Percentiles rank a stretch among this genome's conserved stretches.
phyloP scores from a whole-genome alignment of 2,888 invertebrate species.

The Ischnus inquisitorius region DNA sequence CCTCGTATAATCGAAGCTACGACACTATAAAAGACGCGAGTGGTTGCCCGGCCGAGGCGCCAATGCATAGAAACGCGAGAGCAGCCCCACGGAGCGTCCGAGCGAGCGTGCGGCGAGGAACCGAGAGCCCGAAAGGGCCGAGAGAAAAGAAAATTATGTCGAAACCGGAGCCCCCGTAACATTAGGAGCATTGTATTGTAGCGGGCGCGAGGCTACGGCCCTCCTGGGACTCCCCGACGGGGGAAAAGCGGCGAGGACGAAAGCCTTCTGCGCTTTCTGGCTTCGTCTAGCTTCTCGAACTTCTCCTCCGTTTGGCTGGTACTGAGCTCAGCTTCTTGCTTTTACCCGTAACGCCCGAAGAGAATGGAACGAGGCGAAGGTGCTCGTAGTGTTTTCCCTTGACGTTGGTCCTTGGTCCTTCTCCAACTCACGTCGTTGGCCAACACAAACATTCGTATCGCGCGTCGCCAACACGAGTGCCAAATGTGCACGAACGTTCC shows the following conservation, averaged over 20 bases:
- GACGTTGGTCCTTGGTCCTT: constrained; percentile 73
- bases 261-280: constrained; percentile 46
- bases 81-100: constrained; percentile 57
- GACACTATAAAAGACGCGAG: constrained; percentile 75
- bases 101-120: constrained; percentile 68
- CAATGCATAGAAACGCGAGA: constrained; percentile 46
- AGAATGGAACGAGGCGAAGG: constrained; percentile 14
- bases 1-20: constrained; percentile 46
- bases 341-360: neutral
- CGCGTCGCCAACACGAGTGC: constrained; percentile 38
- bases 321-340: constrained; percentile 21
- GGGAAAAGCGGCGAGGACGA: constrained; percentile 62
- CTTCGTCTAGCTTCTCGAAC: constrained; percentile 44
- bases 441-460: constrained; percentile 43
- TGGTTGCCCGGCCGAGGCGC: constrained; percentile 55
- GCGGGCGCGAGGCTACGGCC: constrained; percentile 79
- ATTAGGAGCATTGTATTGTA: constrained; percentile 85
- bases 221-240: constrained; percentile 78
- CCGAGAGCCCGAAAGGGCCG: constrained; percentile 33
- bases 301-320: constrained; percentile 14
- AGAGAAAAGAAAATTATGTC: constrained; percentile 82
- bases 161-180: constrained; percentile 84
- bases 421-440: constrained; percentile 75
- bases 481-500: constrained; percentile 57
- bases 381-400: constrained; percentile 42